Evolutionary conservation across 2,888 invertebrate species (phyloP).

Genomic region (Actias luna): DNA sequence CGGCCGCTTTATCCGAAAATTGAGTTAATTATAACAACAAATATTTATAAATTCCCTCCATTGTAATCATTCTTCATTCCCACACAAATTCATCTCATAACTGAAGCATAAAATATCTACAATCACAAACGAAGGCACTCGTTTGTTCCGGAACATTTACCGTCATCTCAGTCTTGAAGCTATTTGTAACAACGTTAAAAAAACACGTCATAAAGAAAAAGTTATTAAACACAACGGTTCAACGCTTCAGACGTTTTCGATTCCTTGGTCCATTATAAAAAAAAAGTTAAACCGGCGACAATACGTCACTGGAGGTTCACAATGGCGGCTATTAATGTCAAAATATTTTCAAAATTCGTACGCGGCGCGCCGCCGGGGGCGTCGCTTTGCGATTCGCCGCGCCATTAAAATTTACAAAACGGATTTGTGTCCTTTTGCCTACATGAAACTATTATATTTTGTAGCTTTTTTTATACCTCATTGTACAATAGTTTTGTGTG

Average conservation of each 20-base stretch:
- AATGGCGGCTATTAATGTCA: conserved; percentile 75
- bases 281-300: conserved; percentile 30
- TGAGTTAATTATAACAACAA: neutral
- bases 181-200: conserved; percentile 7
- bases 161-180: conserved; percentile 8
- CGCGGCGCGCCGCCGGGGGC: conserved; percentile 61
- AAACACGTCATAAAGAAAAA: neutral
- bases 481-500: conserved; percentile 1
- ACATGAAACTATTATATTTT: conserved; percentile 16
- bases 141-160: conserved; percentile 7
- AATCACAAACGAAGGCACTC: neutral
- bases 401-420: conserved; percentile 15
- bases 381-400: conserved; percentile 58
- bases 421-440: conserved; percentile 12
- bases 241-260: conserved; percentile 1
- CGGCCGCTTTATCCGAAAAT: neutral
- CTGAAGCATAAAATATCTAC: neutral
- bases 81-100: neutral
- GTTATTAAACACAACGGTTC: conserved; percentile 1
- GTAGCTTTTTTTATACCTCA: neutral
- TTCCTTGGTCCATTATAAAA: neutral
- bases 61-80: neutral
- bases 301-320: conserved; percentile 61
- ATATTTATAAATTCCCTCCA: neutral
- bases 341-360: conserved; percentile 79